Evolutionary conservation across 2,797 vertebrate genomes (phyloP), one percentile per base, ranked within the genome.

Genomic region (Mallotus villosus): DNA sequence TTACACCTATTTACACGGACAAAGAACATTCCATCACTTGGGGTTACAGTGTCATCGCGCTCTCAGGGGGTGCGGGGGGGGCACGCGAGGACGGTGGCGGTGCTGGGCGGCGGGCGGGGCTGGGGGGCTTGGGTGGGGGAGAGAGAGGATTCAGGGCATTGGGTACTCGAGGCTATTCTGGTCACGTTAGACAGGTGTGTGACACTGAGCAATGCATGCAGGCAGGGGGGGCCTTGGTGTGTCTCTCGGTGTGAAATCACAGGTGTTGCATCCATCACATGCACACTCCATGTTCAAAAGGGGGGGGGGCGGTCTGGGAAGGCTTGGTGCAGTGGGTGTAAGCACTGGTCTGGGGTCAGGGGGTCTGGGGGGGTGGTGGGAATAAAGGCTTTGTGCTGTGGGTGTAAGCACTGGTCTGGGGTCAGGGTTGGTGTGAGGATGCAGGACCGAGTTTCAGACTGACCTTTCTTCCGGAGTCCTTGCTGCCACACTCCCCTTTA

Each of bases 381-480:
- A 17, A 22, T 8, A 37, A 21, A n/a, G 65, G 14, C 37, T 41
- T 19, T 16, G 27, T 51, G 41, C 55, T 62, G 34, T 49, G 24
- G 61, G 41, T 41, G 68, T 74, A 68, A 78, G 76, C 62, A 63
- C 68, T 2, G 41, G 60, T 59, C 70, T 22, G 73, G 83, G 86
- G 76, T 77, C 81, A 78, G 81, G 81, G 74, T 41, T 41, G 37
- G 73, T 55, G 74, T 51, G 83, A 75, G 92, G 83, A 85, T 84
- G 84, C 82, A 81, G 79, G 78, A 85, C 87, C 72, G 84, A 84
- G 71, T 81, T 41, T 86, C 90, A 93, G 81, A 98, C 97, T 99
- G 92, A 99, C 97, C 97, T 99, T 99, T 96, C 97, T 96, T 95
- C 94, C 95, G 93, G 97, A 97, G 96, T 99, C 97, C 92, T 95